These are phyloP conservation scores for Drosophila leontia DNA, from an alignment of 1,140 invertebrate genomes.

Conservation along the genomic window DNA sequence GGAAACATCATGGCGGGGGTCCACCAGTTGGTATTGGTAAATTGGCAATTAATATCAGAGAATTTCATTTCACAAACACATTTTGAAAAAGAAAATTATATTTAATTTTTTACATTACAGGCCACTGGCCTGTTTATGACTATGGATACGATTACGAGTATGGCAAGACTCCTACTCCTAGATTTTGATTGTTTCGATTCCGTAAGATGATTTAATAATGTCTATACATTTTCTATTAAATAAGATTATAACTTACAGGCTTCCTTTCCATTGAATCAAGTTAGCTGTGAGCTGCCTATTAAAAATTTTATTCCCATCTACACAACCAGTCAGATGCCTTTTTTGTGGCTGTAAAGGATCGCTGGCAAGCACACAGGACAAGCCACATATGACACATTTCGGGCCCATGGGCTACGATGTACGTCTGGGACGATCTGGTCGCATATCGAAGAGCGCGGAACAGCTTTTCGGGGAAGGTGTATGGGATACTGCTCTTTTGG, in stretches of 20 bases:
- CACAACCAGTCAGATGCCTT: neutral
- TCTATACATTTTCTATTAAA: no score
- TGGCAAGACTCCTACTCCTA: no score
- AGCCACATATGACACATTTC: conserved; percentile 1
- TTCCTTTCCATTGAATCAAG: conserved; percentile 5
- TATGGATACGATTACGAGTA: no score
- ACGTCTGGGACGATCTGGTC: neutral
- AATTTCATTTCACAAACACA: neutral
- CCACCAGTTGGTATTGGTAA: neutral
- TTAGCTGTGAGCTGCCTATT: conserved; percentile 11
- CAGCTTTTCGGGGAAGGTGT: conserved; percentile 32
- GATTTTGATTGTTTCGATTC: no score
- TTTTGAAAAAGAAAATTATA: no score
- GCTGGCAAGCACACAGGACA: neutral
- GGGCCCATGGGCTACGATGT: conserved; percentile 24
- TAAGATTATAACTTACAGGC: no score
- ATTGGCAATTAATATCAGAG: neutral
- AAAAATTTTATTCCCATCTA: neutral
- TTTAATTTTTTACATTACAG: no score
- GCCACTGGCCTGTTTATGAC: no score
- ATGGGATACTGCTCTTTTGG: conserved; percentile 41
- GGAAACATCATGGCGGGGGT: rapidly evolving
- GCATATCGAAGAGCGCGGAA: conserved; percentile 36
- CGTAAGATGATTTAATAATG: neutral
- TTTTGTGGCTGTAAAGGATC: neutral